Evolutionary conservation across 2,113 vertebrate genomes (phyloP), one percentile per base, ranked within the genome.

Genomic region (Globicephala melas): DNA sequence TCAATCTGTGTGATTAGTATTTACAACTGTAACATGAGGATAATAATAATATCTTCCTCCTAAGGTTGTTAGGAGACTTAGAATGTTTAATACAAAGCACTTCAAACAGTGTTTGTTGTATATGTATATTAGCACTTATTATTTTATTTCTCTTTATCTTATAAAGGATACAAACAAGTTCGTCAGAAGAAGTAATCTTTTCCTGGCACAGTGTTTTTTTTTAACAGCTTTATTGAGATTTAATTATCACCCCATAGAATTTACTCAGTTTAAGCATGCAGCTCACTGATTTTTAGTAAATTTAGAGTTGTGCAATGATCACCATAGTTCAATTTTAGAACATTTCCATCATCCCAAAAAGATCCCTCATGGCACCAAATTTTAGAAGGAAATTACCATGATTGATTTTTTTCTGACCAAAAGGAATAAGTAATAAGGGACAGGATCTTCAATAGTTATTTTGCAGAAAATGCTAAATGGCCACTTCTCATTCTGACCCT

Each of bases 11-110:
- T 3, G 21, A 12, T 17, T 20, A 4, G 47, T n/a, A 10, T n/a
- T 53, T 3, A 53, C 28, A 47, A 20, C 74, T 0, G 3, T n/a
- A 47, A 23, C 1, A 2, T 1, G 74, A 1, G 60, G 25, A 12
- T 62, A 11, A 62, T 25, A 26, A 17, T 74, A 53, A 63, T 8
- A n/a, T 28, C 36, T 74, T 83, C 21, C 28, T 76, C 23, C 14
- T 58, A 2, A 83, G 58, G 44, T 20, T 83, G n/a, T 26, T 26
- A 8, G 8, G 7, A 65, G 23, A 8, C 36, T 44, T 28, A 11
- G 77, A 44, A 17, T 11, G 1, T 1, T 67, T 58, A n/a, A 21
- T 17, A 73, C 7, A 36, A 28, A 50, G 14, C 60, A 13, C 82
- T 74, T 36, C 28, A 58, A 38, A 23, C 15, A 17, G 28, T 2